These are phyloP conservation scores for Salmo trutta DNA, from an alignment of 2,797 vertebrate species.

Conservation along the genomic window DNA sequence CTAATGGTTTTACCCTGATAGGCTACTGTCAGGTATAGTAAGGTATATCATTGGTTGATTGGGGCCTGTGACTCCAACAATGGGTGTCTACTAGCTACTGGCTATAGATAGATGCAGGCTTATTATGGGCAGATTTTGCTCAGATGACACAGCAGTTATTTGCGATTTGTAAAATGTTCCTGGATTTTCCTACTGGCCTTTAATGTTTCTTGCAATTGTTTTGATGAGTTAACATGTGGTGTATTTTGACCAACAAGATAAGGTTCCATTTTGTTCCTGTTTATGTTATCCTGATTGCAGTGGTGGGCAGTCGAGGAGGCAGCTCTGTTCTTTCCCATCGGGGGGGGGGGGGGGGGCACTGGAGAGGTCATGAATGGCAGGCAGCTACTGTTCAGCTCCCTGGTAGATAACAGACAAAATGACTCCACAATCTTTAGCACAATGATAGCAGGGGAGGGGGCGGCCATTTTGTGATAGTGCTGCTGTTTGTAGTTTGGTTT, in stretches of 20 bases:
- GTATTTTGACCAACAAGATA: not conserved
- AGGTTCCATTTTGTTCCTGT: conserved; percentile 30
- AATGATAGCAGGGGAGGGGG: not conserved
- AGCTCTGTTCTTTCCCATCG: not conserved
- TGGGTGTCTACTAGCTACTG: no score
- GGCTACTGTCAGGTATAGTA: no score
- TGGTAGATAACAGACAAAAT: not conserved
- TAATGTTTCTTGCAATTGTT: no score
- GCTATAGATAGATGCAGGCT: no score
- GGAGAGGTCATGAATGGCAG: not conserved
- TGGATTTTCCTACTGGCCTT: no score
- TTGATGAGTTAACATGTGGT: conserved; percentile 19
- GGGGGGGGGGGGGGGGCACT: not conserved
- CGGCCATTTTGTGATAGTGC: not conserved
- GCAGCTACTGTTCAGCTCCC: not conserved
- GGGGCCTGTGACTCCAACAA: no score
- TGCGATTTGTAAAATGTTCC: no score
- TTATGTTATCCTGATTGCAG: conserved; percentile 43
- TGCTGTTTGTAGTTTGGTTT: not conserved
- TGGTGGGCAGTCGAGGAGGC: not conserved
- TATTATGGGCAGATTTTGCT: no score
- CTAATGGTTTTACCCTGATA: no score
- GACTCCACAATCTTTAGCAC: not conserved
- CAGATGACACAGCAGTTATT: no score
- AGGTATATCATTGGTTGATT: no score